Conservation (phyloP, 2,113 vertebrate species). For the Panthera uncia region DNA sequence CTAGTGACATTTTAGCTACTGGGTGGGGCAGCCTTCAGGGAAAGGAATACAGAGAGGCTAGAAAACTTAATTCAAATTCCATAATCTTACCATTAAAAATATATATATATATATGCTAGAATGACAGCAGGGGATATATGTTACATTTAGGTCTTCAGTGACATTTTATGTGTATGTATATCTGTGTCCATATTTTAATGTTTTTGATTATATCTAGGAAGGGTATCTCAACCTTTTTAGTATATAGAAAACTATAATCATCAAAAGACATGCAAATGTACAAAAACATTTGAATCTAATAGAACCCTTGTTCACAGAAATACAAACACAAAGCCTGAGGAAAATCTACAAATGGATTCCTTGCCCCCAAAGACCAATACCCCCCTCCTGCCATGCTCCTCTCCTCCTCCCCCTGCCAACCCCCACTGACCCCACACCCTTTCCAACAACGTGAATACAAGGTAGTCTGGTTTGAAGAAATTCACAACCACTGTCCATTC, state of each 20-base stretch:
- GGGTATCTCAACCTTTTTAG: background rate
- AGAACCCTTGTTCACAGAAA: background rate
- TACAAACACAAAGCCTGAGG: conserved; percentile 43
- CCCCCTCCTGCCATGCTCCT: background rate
- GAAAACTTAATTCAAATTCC: conserved; percentile 28
- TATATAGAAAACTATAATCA: background rate
- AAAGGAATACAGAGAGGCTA: background rate
- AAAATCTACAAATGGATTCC: conserved; percentile 47
- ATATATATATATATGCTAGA: background rate
- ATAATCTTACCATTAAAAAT: background rate
- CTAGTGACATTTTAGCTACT: conserved; percentile 9
- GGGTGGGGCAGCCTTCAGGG: conserved; percentile 68
- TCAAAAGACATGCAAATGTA: background rate
- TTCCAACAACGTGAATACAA: conserved; percentile 55
- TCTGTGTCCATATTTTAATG: background rate
- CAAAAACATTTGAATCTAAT: background rate
- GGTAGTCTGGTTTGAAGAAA: conserved; percentile 51
- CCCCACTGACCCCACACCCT: background rate
- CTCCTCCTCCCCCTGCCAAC: background rate
- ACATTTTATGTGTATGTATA: background rate
- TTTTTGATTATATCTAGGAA: background rate
- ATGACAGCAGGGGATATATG: background rate
- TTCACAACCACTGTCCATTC: background rate
- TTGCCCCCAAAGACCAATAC: background rate
- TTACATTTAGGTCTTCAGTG: background rate